phyloP scores from a whole-genome alignment of 2,113 vertebrate genomes.

The Aspidoscelis tigris region DNA sequence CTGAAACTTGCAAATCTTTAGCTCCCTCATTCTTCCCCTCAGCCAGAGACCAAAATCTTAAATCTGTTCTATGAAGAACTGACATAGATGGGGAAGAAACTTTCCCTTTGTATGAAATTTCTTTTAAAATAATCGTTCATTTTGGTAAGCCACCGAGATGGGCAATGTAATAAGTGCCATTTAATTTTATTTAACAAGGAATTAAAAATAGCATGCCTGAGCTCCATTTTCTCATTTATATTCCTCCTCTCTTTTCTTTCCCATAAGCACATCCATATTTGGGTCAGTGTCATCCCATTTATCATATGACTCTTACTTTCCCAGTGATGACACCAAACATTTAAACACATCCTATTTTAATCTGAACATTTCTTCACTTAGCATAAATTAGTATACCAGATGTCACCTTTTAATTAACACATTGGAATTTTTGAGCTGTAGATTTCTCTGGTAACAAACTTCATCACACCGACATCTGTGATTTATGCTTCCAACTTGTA shows the following conservation, averaged over 20 bases:
- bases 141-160: background rate
- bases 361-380: slow-evolving; percentile 76
- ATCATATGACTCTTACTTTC: slow-evolving; percentile 66
- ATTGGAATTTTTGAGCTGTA: slow-evolving; percentile 77
- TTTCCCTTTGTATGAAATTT: background rate
- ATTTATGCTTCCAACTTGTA: slow-evolving; percentile 79
- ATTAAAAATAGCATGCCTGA: background rate
- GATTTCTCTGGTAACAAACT: slow-evolving; percentile 80
- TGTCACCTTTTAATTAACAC: slow-evolving; percentile 81
- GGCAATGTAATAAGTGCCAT: background rate
- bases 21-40: too few species aligned
- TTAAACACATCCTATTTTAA: slow-evolving; percentile 73
- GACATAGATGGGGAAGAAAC: too few species aligned
- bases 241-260: background rate
- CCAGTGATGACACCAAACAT: slow-evolving; percentile 57
- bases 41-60: too few species aligned
- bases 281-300: slow-evolving; percentile 31
- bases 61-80: too few species aligned
- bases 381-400: slow-evolving; percentile 84
- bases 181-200: background rate
- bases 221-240: background rate
- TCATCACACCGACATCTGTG: slow-evolving; percentile 81
- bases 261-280: slow-evolving; percentile 46
- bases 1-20: too few species aligned
- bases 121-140: background rate